These are phyloP conservation scores for Peromyscus maniculatus DNA, from an alignment of 2,113 vertebrate species.

Conservation along the genomic window DNA sequence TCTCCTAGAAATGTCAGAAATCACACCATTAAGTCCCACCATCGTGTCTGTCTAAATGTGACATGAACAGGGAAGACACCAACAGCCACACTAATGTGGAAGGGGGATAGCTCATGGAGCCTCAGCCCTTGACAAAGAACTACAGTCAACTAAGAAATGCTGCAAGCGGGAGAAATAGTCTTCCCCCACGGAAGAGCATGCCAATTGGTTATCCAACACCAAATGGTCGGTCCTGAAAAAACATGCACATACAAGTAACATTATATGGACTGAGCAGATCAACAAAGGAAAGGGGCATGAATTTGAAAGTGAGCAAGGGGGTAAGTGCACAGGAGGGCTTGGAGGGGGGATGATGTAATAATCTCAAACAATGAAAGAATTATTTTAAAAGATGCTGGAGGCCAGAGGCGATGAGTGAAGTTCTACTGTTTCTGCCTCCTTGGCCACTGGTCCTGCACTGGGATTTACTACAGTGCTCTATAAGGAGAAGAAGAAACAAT, in stretches of 20 bases:
- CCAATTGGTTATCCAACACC: background rate
- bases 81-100: background rate
- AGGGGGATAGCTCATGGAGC: background rate
- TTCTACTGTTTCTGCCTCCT: background rate
- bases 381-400: background rate
- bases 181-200: background rate
- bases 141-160: too few relatives aligned
- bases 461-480: background rate
- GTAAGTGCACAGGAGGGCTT: too few relatives aligned
- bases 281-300: background rate
- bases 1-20: background rate
- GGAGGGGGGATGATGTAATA: background rate
- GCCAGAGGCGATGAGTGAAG: background rate
- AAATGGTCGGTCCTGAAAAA: background rate
- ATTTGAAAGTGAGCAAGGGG: background rate
- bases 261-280: background rate
- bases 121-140: background rate
- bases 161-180: background rate
- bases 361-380: background rate
- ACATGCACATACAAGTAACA: background rate
- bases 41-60: background rate
- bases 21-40: too few relatives aligned
- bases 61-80: background rate
- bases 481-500: constrained; percentile 32
- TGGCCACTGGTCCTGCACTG: background rate